These are phyloP conservation scores for Medauroidea extradentata DNA, from an alignment of 1,140 invertebrate species.

Conservation along the genomic window DNA sequence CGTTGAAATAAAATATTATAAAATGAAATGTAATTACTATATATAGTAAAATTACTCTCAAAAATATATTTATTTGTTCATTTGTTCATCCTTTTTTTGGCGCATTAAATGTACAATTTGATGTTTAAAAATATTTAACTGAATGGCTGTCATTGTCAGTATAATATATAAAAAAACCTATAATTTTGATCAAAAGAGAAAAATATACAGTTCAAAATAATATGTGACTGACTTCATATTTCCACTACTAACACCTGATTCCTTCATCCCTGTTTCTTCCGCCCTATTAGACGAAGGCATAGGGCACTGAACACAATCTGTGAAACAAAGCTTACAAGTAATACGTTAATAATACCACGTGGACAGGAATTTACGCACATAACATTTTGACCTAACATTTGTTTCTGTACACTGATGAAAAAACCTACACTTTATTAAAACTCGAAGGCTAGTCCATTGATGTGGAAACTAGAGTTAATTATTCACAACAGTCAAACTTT, in stretches of 20 bases:
- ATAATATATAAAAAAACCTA: conserved; percentile 3
- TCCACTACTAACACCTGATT: not conserved
- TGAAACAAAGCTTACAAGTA: too few relatives aligned
- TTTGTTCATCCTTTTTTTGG: conserved; percentile 5
- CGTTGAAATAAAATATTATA: conserved; percentile 1
- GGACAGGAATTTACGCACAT: too few relatives aligned
- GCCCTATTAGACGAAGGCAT: too few relatives aligned
- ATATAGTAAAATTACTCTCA: conserved; percentile 3
- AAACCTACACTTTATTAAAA: too few relatives aligned
- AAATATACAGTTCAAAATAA: conserved; percentile 9
- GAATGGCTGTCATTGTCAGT: conserved; percentile 12
- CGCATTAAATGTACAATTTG: conserved; percentile 6
- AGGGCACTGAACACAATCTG: too few relatives aligned
- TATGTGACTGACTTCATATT: not conserved
- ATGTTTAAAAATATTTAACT: conserved; percentile 5
- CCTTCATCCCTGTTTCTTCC: too few relatives aligned
- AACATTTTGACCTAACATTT: too few relatives aligned
- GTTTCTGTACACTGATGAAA: too few relatives aligned
- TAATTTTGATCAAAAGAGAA: conserved; percentile 6
- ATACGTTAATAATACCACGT: too few relatives aligned
- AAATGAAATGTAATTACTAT: conserved; percentile 4
- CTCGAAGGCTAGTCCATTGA: too few relatives aligned
- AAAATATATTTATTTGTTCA: conserved; percentile 14
- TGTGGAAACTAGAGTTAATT: too few relatives aligned
- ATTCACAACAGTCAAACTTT: too few relatives aligned